phyloP scores from a whole-genome alignment of 2,113 vertebrate genomes.

The Suricata suricatta region DNA sequence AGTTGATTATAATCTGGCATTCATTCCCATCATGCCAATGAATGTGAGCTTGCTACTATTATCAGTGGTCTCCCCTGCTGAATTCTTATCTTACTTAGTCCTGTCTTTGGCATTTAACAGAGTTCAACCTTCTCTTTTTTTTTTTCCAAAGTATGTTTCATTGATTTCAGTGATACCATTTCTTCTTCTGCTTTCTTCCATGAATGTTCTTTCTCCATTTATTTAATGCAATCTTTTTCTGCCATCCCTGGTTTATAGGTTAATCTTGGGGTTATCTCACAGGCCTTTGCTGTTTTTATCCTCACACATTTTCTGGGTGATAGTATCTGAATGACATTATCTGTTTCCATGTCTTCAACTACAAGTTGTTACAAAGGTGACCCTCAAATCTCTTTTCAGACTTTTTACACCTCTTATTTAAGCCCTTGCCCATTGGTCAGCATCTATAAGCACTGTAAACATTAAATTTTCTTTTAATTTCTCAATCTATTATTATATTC shows the following conservation, averaged over 20 bases:
- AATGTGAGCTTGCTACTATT: background rate
- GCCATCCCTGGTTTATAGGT: background rate
- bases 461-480: background rate
- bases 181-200: background rate
- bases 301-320: background rate
- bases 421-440: background rate
- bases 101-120: background rate
- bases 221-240: background rate
- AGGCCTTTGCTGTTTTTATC: background rate
- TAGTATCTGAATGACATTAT: background rate
- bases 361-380: background rate
- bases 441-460: background rate
- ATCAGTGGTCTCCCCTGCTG: background rate
- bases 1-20: background rate
- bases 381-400: background rate
- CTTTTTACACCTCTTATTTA: background rate
- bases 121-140: background rate
- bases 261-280: background rate
- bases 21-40: too few species aligned
- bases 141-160: background rate
- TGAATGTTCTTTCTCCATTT: background rate
- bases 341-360: background rate
- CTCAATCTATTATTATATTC: background rate
- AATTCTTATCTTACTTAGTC: constrained; percentile 9
- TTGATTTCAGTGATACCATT: background rate